Evolutionary conservation across 2,113 vertebrate species (phyloP).

Genomic region (Pantherophis guttatus): DNA sequence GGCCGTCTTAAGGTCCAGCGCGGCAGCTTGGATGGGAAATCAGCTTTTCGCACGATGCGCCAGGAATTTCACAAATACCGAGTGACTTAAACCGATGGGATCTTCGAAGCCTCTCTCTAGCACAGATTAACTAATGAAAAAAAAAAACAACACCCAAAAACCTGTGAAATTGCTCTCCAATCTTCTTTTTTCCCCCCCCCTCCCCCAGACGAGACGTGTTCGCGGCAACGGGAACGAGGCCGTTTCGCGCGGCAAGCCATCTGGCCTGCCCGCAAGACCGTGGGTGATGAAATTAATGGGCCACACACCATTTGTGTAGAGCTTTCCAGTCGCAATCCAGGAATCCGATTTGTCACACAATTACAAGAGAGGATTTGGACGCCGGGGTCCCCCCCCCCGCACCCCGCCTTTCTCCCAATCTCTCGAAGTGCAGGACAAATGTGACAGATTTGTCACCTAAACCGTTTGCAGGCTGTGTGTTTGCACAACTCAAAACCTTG

Average conservation of each 20-base stretch:
- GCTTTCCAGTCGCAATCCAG: slow-evolving; percentile 53
- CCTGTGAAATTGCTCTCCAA: slow-evolving; percentile 70
- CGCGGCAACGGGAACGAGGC: slow-evolving; percentile 59
- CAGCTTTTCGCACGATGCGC: slow-evolving; percentile 69
- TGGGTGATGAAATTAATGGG: slow-evolving; percentile 66
- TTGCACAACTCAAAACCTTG: not conserved
- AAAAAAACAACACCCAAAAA: slow-evolving; percentile 30
- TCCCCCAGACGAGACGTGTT: slow-evolving; percentile 49
- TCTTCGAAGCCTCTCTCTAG: slow-evolving; percentile 74
- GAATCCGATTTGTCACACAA: slow-evolving; percentile 60
- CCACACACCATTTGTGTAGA: slow-evolving; percentile 59
- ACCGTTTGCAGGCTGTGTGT: not conserved
- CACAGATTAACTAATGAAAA: slow-evolving; percentile 75
- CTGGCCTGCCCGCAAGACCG: slow-evolving; percentile 59
- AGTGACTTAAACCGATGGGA: slow-evolving; percentile 72
- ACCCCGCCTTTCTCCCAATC: not conserved
- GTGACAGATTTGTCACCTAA: not conserved
- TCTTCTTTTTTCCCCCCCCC: slow-evolving; percentile 58
- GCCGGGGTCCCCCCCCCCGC: not conserved
- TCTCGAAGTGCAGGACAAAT: not conserved
- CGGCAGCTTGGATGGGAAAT: slow-evolving; percentile 70
- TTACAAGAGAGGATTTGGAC: slow-evolving; percentile 26
- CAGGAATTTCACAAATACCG: slow-evolving; percentile 70
- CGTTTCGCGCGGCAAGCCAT: slow-evolving; percentile 63
- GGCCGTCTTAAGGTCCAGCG: slow-evolving; percentile 56